Percentiles rank a stretch among this genome's conserved stretches.
phyloP scores from a whole-genome alignment of 2,888 invertebrate species.

The Drosophila greeni region DNA sequence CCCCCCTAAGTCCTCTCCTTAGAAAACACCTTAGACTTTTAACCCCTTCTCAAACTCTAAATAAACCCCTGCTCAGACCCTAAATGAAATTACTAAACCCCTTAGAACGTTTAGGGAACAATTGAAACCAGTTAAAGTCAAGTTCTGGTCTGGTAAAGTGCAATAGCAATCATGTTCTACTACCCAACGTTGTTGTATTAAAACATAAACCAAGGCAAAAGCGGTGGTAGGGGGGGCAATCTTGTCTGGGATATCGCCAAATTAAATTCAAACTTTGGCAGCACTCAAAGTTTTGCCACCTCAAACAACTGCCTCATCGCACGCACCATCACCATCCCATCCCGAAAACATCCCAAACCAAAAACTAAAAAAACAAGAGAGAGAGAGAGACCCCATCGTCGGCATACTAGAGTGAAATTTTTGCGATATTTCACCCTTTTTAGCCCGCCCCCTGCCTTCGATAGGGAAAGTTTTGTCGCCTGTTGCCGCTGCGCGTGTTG shows the following conservation, averaged over 20 bases:
- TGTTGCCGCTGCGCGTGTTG: constrained; percentile 43
- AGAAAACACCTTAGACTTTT: too few relatives aligned
- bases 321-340: constrained; percentile 15
- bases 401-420: constrained; percentile 14
- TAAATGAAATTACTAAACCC: neutral
- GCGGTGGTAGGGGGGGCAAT: constrained; percentile 10
- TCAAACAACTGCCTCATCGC: constrained; percentile 24
- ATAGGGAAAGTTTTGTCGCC: constrained; percentile 49
- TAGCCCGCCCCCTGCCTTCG: neutral
- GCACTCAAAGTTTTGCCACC: constrained; percentile 27
- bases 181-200: constrained; percentile 46
- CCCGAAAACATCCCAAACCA: neutral
- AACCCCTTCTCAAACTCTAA: neutral
- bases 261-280: constrained; percentile 64
- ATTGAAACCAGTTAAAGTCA: neutral
- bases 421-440: constrained; percentile 10
- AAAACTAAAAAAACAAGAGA: neutral
- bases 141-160: constrained; percentile 2
- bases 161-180: constrained; percentile 10
- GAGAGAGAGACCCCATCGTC: neutral
- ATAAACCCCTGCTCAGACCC: neutral
- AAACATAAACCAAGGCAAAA: constrained; percentile 47
- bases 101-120: neutral
- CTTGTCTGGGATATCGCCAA: constrained; percentile 64
- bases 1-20: too few relatives aligned